Conservation (phyloP, 1,140 invertebrate species). For the Streblospio benedicti region DNA sequence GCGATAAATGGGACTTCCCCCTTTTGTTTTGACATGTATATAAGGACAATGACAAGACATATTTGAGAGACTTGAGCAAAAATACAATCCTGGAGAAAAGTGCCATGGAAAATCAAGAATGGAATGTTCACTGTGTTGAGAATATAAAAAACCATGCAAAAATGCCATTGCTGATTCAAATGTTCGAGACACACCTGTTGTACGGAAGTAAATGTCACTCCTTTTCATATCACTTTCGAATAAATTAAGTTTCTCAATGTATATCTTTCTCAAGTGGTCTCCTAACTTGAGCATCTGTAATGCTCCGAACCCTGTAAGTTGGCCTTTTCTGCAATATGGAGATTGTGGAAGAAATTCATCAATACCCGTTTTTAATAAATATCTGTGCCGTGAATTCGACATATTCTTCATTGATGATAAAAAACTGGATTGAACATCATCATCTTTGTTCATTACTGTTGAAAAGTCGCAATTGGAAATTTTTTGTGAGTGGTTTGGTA, state of each 20-base stretch:
- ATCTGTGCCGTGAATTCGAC: too few relatives aligned
- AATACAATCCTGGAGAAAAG: background rate
- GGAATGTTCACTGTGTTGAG: background rate
- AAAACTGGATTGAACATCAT: too few relatives aligned
- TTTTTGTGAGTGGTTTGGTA: too few relatives aligned
- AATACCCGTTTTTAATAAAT: too few relatives aligned
- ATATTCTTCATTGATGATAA: too few relatives aligned
- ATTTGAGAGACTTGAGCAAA: background rate
- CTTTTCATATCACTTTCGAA: conserved; percentile 42
- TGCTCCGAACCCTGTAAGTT: conserved; percentile 61
- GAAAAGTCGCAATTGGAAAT: too few relatives aligned
- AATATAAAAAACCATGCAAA: conserved; percentile 53
- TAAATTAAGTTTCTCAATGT: conserved; percentile 55
- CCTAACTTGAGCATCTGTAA: conserved; percentile 72
- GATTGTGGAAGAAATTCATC: too few relatives aligned
- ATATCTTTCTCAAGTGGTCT: conserved; percentile 59
- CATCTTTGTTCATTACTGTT: too few relatives aligned
- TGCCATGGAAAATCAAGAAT: too few relatives aligned
- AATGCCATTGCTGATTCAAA: conserved; percentile 78
- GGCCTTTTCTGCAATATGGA: too few relatives aligned
- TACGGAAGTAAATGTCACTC: conserved; percentile 63
- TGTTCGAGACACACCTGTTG: conserved; percentile 74
- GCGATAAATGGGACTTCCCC: too few relatives aligned
- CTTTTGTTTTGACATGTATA: too few relatives aligned
- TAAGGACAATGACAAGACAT: background rate